These are phyloP conservation scores for Acrossocheilus fasciatus DNA, from an alignment of 2,797 vertebrate genomes.

Conservation along the genomic window DNA sequence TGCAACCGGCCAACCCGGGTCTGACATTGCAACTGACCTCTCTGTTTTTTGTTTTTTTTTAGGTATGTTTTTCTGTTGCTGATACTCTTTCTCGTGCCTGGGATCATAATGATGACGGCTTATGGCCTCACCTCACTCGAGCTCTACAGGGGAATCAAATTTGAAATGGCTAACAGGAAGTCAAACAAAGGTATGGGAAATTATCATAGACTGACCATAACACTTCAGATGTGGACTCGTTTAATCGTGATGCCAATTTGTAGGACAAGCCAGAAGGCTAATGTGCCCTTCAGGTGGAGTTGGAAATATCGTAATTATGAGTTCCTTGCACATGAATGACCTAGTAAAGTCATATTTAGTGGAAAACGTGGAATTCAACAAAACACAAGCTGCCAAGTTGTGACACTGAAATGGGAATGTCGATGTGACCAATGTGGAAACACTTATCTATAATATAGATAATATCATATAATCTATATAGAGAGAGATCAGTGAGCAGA, in stretches of 20 bases:
- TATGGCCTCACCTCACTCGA: constrained; percentile 95
- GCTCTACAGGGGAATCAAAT: constrained; percentile 93
- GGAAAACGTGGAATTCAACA: neutral
- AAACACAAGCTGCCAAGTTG: neutral
- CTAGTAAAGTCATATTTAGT: neutral
- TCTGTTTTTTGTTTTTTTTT: neutral
- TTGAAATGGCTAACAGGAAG: constrained; percentile 87
- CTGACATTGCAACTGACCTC: constrained; percentile 10
- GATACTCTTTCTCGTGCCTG: constrained; percentile 93
- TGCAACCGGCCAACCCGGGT: neutral
- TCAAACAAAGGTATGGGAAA: constrained; percentile 81
- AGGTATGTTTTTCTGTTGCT: constrained; percentile 94
- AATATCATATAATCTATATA: neutral
- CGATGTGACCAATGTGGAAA: neutral
- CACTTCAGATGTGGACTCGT: neutral
- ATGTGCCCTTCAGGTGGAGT: neutral
- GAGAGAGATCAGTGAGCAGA: neutral
- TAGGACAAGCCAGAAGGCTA: neutral
- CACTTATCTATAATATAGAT: no score
- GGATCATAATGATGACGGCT: constrained; percentile 92
- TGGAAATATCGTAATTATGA: neutral
- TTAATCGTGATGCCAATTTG: neutral
- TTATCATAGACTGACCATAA: neutral
- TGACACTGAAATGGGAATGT: neutral
- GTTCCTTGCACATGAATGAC: neutral